Evolutionary conservation across 2,113 vertebrate genomes (phyloP).

Genomic region (Zosterops lateralis): DNA sequence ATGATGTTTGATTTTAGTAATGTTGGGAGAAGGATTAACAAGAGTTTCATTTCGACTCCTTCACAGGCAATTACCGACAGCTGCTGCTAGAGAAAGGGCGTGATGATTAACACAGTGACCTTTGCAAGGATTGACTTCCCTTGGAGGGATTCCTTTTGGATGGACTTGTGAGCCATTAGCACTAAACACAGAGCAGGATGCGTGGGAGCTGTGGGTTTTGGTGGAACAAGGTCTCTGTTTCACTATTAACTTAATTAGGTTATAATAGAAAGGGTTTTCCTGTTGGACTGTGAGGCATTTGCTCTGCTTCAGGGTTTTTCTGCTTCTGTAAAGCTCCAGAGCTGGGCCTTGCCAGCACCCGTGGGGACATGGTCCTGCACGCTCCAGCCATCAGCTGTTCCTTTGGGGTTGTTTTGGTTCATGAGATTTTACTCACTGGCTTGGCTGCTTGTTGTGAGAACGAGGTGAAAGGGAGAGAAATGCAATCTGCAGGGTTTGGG

Average conservation of each 20-base stretch:
- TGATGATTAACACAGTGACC: constrained; percentile 52
- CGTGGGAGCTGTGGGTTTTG: not conserved
- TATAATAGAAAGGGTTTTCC: not conserved
- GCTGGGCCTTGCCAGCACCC: not conserved
- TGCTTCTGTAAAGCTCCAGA: not conserved
- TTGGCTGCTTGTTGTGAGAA: not conserved
- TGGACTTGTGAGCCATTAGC: not conserved
- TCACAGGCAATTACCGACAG: constrained; percentile 41
- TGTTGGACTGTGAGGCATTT: not conserved
- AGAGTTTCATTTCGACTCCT: constrained; percentile 34
- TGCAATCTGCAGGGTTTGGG: not conserved
- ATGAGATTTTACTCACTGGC: not conserved
- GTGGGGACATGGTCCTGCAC: fast-evolving
- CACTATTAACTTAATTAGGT: not conserved
- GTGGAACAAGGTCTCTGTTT: not conserved
- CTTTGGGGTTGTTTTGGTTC: not conserved
- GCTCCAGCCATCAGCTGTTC: not conserved
- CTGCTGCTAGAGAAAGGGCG: constrained; percentile 17
- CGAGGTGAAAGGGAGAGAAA: not conserved
- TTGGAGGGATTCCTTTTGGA: not conserved
- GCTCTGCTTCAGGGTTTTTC: not conserved
- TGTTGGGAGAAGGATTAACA: constrained; percentile 31
- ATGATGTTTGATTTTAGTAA: not conserved
- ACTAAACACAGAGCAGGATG: not conserved
- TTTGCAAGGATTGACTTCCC: constrained; percentile 27